These are phyloP conservation scores for Microchrysa polita DNA, from an alignment of 2,888 invertebrate species.

Conservation along the genomic window DNA sequence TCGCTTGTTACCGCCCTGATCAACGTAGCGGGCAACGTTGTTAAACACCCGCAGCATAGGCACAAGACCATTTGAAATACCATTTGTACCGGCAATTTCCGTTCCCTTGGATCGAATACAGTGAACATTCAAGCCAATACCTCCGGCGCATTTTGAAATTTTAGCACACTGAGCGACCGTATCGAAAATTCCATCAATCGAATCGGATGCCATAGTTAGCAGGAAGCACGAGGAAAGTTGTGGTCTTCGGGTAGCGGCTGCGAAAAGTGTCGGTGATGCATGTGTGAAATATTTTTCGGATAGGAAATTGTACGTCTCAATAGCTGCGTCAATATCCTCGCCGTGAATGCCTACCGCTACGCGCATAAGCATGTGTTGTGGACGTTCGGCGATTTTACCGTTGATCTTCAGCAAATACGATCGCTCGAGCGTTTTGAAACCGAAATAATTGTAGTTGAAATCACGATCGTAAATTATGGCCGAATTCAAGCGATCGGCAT, in stretches of 20 bases:
- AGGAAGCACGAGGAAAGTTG: slow-evolving; percentile 94
- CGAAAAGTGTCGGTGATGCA: slow-evolving; percentile 93
- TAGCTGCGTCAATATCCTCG: slow-evolving; percentile 84
- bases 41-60: slow-evolving; percentile 93
- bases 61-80: slow-evolving; percentile 90
- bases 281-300: slow-evolving; percentile 95
- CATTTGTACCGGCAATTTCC: slow-evolving; percentile 89
- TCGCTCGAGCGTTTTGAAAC: slow-evolving; percentile 92
- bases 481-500: slow-evolving; percentile 86
- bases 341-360: slow-evolving; percentile 93
- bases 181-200: slow-evolving; percentile 89
- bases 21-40: slow-evolving; percentile 90
- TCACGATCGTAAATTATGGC: slow-evolving; percentile 94
- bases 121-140: slow-evolving; percentile 92
- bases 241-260: slow-evolving; percentile 87
- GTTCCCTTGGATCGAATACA: slow-evolving; percentile 88
- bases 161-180: slow-evolving; percentile 88
- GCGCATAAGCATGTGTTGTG: slow-evolving; percentile 97
- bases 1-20: slow-evolving; percentile 94
- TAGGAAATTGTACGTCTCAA: slow-evolving; percentile 91
- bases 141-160: slow-evolving; percentile 94
- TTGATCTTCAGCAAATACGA: slow-evolving; percentile 90
- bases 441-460: slow-evolving; percentile 93
- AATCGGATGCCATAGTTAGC: slow-evolving; percentile 91
- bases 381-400: slow-evolving; percentile 88